Base-by-base conservation (phyloP, 2,797 vertebrate genomes). In the Sternotherus odoratus region DNA sequence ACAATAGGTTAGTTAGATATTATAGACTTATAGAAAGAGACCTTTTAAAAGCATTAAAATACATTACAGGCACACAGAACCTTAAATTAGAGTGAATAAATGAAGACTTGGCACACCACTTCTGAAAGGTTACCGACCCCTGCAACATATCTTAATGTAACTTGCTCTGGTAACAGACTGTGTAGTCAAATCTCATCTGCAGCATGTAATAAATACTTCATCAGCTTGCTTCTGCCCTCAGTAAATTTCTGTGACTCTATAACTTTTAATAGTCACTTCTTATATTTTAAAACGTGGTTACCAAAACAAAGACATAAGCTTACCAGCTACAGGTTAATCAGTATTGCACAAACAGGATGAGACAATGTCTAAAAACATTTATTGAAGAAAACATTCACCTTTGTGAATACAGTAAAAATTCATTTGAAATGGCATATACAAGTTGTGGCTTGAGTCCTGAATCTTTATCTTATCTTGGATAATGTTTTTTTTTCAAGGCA, bases 191-290 rank as follows among this genome's bases (percentile, higher is more conserved):
- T 82, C 82, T 85, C 86, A 89, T n/a, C 36, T 69, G 50, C 56
- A 30, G 54, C 11, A 10, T 43, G 43, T 43, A 92, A 85, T 85
- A 92, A 92, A 92, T 89, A 74, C 46, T 88, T 89, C 56, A 89
- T 82, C 57, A 82, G 57, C 30, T 72, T 53, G 39, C 36, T 82
- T 74, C 79, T 60, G 48, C 74, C 51, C 74, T 53, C 39, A 83
- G n/a, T 74, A 82, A 57, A 82, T 83, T 79, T 46, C 63, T 79
- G 46, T 79, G 60, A 89, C 82, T 60, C 60, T 39, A 54, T 74
- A 86, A 82, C 53, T 48, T 80, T 23, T 80, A 46, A 48, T 57
- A 57, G 54, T 57, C 39, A 30, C 36, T 79, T 79, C 53, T 43
- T 43, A 51, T 21, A 79, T 79, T 79, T 56, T 28, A 79, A 79